Conservation (phyloP, 2,113 vertebrate species). For the Rhadina sibilatrix region DNA sequence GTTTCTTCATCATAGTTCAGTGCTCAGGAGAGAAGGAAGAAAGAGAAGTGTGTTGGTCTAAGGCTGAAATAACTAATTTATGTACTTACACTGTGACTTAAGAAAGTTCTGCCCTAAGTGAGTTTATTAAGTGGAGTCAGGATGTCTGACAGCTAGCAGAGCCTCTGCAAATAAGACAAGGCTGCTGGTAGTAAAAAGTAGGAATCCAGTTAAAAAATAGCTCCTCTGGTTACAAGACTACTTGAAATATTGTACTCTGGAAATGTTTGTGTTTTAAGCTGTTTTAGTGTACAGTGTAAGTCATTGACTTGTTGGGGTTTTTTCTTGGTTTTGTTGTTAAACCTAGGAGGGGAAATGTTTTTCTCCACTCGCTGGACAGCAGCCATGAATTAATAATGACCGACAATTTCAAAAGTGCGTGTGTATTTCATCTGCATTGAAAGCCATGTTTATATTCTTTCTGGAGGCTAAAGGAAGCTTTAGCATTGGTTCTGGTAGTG, state of each 20-base stretch:
- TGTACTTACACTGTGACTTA: slow-evolving; percentile 68
- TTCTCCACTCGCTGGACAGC: neutral
- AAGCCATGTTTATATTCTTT: neutral
- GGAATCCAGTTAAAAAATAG: slow-evolving; percentile 66
- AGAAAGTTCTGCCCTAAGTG: slow-evolving; percentile 65
- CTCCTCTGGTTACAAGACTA: slow-evolving; percentile 47
- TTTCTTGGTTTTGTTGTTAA: slow-evolving; percentile 37
- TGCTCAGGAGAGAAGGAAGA: slow-evolving; percentile 36
- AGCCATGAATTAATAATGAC: slow-evolving; percentile 36
- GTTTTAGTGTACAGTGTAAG: slow-evolving; percentile 37
- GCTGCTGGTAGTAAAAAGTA: slow-evolving; percentile 67
- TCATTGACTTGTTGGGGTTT: slow-evolving; percentile 18
- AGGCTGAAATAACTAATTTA: slow-evolving; percentile 68
- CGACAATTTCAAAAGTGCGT: neutral
- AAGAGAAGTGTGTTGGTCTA: slow-evolving; percentile 57
- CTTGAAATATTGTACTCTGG: slow-evolving; percentile 67
- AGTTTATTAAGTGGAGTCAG: slow-evolving; percentile 79
- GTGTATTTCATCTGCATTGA: slow-evolving; percentile 26
- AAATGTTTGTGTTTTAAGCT: slow-evolving; percentile 64
- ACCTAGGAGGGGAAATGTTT: slow-evolving; percentile 28
- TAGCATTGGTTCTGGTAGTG: neutral
- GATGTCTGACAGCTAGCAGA: slow-evolving; percentile 72
- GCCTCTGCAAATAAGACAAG: slow-evolving; percentile 68
- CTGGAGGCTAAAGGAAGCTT: slow-evolving; percentile 1
- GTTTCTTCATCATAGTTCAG: slow-evolving; percentile 22